These are phyloP conservation scores for Megaceryle torquata DNA, from an alignment of 2,113 vertebrate species.

Conservation along the genomic window DNA sequence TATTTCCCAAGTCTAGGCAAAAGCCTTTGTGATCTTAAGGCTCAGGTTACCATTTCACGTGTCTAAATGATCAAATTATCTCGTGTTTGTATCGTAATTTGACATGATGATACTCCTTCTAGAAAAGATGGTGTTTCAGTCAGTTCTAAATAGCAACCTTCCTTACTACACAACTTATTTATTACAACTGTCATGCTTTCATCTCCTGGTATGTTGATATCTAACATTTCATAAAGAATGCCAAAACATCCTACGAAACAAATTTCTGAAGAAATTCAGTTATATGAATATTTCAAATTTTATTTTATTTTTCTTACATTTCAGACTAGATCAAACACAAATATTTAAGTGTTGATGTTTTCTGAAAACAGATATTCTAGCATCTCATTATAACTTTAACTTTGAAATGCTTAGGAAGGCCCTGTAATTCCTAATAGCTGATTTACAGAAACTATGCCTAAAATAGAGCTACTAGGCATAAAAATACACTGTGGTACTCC, in stretches of 20 bases:
- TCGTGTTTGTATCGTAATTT: slow-evolving; percentile 29
- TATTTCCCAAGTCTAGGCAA: background rate
- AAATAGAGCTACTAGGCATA: background rate
- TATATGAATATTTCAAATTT: slow-evolving; percentile 57
- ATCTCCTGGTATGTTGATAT: slow-evolving; percentile 43
- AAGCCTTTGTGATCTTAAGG: background rate
- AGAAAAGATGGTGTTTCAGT: slow-evolving; percentile 36
- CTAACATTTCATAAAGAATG: slow-evolving; percentile 43
- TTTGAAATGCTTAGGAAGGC: background rate
- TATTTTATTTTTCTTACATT: background rate
- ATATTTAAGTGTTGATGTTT: slow-evolving; percentile 51
- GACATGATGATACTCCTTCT: background rate
- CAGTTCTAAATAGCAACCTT: slow-evolving; percentile 22
- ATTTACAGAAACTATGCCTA: background rate
- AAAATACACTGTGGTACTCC: background rate
- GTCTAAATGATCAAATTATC: slow-evolving; percentile 46
- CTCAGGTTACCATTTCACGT: background rate
- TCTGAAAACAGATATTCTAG: background rate
- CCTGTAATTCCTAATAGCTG: background rate
- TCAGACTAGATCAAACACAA: slow-evolving; percentile 55
- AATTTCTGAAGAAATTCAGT: slow-evolving; percentile 56
- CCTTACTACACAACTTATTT: slow-evolving; percentile 10
- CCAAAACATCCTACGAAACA: slow-evolving; percentile 40
- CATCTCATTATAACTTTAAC: slow-evolving; percentile 13
- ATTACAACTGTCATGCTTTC: slow-evolving; percentile 51